These are phyloP conservation scores for Stictonetta naevosa DNA, from an alignment of 2,113 vertebrate species.

Conservation along the genomic window DNA sequence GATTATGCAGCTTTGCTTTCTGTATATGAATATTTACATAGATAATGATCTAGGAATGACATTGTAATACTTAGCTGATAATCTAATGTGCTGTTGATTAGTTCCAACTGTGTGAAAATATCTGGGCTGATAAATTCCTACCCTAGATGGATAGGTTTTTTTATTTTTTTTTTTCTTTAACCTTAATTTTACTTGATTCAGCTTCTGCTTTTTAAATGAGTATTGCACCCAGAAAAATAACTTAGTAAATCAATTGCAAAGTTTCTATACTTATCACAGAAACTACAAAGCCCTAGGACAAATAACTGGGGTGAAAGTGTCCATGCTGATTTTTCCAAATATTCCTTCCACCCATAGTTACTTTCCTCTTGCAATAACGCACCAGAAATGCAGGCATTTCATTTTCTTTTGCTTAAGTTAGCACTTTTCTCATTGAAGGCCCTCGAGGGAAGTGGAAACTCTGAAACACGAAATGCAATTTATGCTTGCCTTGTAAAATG, in stretches of 20 bases:
- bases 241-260: neutral
- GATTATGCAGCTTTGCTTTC: neutral
- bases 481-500: conserved; percentile 65
- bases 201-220: neutral
- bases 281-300: neutral
- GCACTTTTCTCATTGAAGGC: conserved; percentile 51
- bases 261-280: neutral
- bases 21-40: neutral
- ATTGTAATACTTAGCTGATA: neutral
- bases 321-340: neutral
- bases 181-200: neutral
- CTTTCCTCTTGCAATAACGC: neutral
- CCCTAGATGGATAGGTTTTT: neutral
- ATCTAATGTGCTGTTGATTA: neutral
- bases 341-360: neutral
- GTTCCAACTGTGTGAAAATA: neutral
- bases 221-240: neutral
- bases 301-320: neutral
- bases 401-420: conserved; percentile 57
- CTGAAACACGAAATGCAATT: conserved; percentile 45
- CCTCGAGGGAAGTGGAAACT: conserved; percentile 50
- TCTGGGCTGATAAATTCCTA: neutral
- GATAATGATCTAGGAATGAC: neutral
- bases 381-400: neutral
- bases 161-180: neutral